Conservation (phyloP, 2,888 invertebrate species). For the Electrophaes corylata region DNA sequence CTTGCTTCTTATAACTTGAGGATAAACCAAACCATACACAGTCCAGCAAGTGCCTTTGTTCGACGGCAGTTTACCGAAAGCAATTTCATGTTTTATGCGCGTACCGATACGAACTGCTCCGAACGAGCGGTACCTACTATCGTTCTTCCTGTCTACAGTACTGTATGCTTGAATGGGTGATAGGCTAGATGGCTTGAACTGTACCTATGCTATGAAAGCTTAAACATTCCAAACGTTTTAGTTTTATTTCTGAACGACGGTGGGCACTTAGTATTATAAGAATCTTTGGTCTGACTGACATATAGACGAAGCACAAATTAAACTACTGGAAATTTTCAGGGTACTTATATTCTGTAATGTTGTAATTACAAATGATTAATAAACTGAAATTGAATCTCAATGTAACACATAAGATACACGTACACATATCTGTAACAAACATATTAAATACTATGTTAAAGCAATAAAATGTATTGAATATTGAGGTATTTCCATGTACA, state of each 20-base stretch:
- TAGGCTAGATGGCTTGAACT: conserved; percentile 1
- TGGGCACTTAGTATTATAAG: too few relatives aligned
- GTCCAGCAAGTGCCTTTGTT: conserved; percentile 66
- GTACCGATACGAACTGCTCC: conserved; percentile 52
- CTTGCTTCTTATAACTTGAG: conserved; percentile 31
- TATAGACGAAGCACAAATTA: too few relatives aligned
- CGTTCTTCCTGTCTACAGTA: conserved; percentile 11
- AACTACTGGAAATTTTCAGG: too few relatives aligned
- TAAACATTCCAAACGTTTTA: too few relatives aligned
- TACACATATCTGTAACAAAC: not conserved
- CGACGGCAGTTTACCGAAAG: conserved; percentile 72
- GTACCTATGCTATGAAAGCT: not conserved
- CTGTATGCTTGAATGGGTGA: conserved; percentile 3
- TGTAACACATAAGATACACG: not conserved
- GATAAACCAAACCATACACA: conserved; percentile 48
- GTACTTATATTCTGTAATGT: not conserved
- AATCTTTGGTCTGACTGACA: too few relatives aligned
- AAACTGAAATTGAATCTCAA: too few relatives aligned
- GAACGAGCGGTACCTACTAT: conserved; percentile 35
- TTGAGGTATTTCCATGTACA: not conserved
- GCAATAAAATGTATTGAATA: not conserved
- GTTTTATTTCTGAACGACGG: too few relatives aligned
- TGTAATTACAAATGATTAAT: too few relatives aligned
- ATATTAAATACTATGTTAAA: not conserved
- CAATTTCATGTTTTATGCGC: conserved; percentile 74